Evolutionary conservation across 2,888 invertebrate species (phyloP).

Genomic region (Azorinus chamasolen): DNA sequence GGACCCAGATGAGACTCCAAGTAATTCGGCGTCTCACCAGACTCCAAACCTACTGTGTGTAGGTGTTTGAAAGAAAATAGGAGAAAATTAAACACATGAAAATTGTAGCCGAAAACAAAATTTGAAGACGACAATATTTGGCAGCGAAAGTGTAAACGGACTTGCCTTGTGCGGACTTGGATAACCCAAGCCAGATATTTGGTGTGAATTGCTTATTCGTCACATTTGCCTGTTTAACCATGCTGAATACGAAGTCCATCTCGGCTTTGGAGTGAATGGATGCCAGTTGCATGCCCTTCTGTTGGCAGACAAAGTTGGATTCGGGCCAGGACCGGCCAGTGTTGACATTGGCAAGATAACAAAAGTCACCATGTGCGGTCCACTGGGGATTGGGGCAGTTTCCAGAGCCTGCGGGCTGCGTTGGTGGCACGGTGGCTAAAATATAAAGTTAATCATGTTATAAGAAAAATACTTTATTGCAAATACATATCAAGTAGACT

Average conservation of each 20-base stretch:
- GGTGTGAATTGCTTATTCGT: conserved; percentile 49
- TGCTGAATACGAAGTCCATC: conserved; percentile 50
- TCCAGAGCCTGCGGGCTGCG: no score
- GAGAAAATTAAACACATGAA: no score
- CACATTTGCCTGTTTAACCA: conserved; percentile 35
- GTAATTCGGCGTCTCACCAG: no score
- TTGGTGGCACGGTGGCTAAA: no score
- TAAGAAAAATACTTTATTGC: conserved; percentile 40
- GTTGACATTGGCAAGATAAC: conserved; percentile 63
- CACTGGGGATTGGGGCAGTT: no score
- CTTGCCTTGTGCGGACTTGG: conserved; percentile 59
- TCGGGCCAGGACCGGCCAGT: conserved; percentile 71
- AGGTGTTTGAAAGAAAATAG: no score
- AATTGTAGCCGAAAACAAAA: no score
- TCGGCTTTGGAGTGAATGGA: conserved; percentile 70
- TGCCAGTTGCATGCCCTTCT: conserved; percentile 63
- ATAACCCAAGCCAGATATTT: conserved; percentile 71
- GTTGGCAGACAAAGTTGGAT: conserved; percentile 67
- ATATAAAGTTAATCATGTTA: no score
- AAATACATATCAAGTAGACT: no score
- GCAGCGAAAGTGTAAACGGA: background rate
- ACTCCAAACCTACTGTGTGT: no score
- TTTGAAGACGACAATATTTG: no score
- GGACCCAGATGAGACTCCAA: no score
- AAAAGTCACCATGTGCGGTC: conserved; percentile 16